phyloP scores from a whole-genome alignment of 2,797 vertebrate species.

The Pseudomugil gertrudae region DNA sequence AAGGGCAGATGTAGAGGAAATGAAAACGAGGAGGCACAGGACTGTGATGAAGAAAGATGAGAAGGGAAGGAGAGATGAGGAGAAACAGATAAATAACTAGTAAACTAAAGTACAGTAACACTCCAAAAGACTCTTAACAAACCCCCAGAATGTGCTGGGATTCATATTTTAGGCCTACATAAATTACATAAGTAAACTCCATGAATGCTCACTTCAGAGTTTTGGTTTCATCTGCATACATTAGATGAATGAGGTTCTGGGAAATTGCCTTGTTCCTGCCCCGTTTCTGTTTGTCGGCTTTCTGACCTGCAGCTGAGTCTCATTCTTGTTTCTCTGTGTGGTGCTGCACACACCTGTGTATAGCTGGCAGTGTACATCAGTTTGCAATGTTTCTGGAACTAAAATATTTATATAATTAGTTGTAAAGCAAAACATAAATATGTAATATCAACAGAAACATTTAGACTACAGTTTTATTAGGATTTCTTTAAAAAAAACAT shows the following conservation, averaged over 20 bases:
- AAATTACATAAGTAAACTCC: too few species aligned
- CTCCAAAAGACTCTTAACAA: neutral
- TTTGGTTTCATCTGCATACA: slow-evolving; percentile 56
- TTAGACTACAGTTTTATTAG: too few species aligned
- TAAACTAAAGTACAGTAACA: too few species aligned
- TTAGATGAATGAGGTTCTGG: slow-evolving; percentile 14
- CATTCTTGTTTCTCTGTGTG: slow-evolving; percentile 43
- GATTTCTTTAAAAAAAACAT: too few species aligned
- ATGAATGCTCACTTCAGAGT: too few species aligned
- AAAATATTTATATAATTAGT: slow-evolving; percentile 37
- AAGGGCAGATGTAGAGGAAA: too few species aligned
- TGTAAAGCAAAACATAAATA: slow-evolving; percentile 1
- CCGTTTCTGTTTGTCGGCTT: slow-evolving; percentile 52
- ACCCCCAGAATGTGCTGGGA: neutral
- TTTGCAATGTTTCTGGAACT: slow-evolving; percentile 13
- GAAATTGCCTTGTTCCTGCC: slow-evolving; percentile 59
- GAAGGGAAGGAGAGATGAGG: too few species aligned
- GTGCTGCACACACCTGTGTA: slow-evolving; percentile 58
- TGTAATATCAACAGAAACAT: too few species aligned
- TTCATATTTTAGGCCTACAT: too few species aligned
- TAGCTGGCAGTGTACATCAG: slow-evolving; percentile 33
- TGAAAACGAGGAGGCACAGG: too few species aligned
- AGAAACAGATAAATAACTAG: too few species aligned
- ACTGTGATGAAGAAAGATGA: too few species aligned
- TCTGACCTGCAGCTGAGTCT: slow-evolving; percentile 72